These are phyloP conservation scores for Araneus ventricosus DNA, from an alignment of 1,140 invertebrate genomes.

Conservation along the genomic window DNA sequence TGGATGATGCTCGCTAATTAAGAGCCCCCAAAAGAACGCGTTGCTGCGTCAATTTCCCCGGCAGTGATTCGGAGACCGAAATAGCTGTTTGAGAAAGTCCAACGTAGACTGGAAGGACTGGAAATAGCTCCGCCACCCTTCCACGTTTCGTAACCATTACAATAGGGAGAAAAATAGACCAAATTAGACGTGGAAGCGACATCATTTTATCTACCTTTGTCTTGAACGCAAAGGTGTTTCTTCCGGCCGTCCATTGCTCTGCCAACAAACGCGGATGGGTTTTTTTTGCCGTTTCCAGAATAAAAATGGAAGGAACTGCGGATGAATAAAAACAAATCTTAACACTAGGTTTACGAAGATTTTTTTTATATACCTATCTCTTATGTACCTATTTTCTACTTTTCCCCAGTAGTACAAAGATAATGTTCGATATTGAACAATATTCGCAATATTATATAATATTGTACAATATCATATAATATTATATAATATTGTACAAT, in stretches of 20 bases:
- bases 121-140: not conserved
- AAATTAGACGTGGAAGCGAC: conserved; percentile 43
- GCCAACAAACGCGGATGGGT: not conserved
- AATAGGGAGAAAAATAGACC: conserved; percentile 51
- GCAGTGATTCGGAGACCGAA: not conserved
- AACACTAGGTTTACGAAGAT: too few species aligned
- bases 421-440: too few species aligned
- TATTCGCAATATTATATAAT: too few species aligned
- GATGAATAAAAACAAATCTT: too few species aligned
- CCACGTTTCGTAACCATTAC: conserved; percentile 34
- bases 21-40: not conserved
- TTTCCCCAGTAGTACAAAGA: too few species aligned
- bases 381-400: too few species aligned
- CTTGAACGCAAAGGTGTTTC: not conserved
- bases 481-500: too few species aligned
- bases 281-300: not conserved
- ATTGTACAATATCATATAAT: too few species aligned
- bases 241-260: not conserved
- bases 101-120: not conserved
- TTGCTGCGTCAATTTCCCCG: not conserved
- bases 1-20: not conserved
- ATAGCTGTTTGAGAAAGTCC: not conserved
- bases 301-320: too few species aligned
- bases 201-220: not conserved
- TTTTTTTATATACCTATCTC: too few species aligned